These are phyloP conservation scores for Emmelina monodactyla DNA, from an alignment of 2,888 invertebrate genomes.

Conservation along the genomic window DNA sequence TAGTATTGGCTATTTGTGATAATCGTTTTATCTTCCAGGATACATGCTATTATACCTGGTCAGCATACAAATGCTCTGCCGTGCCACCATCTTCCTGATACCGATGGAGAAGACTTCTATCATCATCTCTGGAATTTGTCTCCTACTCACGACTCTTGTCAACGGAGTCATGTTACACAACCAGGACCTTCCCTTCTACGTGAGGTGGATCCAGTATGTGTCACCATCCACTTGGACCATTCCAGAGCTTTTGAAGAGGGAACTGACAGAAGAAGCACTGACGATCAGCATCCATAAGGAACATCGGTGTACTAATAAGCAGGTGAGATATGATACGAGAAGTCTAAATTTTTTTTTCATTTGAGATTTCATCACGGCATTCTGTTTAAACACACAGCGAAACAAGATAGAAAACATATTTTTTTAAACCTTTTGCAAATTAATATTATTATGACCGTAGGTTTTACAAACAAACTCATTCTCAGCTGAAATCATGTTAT, in stretches of 20 bases:
- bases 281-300: slow-evolving; percentile 55
- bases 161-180: slow-evolving; percentile 76
- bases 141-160: slow-evolving; percentile 69
- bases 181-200: slow-evolving; percentile 70
- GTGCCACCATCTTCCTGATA: slow-evolving; percentile 72
- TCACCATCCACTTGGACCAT: slow-evolving; percentile 79
- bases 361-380: no score
- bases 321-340: no score
- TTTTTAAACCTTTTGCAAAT: no score
- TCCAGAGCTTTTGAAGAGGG: slow-evolving; percentile 71
- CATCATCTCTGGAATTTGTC: slow-evolving; percentile 65
- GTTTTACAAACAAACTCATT: no score
- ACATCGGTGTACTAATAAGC: slow-evolving; percentile 73
- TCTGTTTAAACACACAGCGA: no score
- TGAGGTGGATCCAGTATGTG: slow-evolving; percentile 71
- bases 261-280: slow-evolving; percentile 71
- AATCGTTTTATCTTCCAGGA: no score
- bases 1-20: no score
- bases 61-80: slow-evolving; percentile 72
- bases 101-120: slow-evolving; percentile 72
- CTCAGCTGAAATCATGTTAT: no score
- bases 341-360: no score
- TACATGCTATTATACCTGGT: slow-evolving; percentile 76
- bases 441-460: no score
- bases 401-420: no score